Percentiles rank a stretch among this genome's conserved stretches.
Conservation (phyloP, 2,888 invertebrate species). For the Machimus atricapillus region DNA sequence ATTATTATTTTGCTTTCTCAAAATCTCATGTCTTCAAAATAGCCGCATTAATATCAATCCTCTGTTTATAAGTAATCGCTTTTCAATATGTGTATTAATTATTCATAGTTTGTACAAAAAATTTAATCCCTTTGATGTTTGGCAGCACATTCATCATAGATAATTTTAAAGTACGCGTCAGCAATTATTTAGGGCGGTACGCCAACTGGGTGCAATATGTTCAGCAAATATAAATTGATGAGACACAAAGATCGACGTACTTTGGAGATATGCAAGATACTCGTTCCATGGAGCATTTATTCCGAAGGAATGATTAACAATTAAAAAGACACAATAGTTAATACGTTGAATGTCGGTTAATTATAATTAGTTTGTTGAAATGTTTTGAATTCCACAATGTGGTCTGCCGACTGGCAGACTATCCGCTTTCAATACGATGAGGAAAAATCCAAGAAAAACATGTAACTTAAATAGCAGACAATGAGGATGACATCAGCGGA, state of each 20-base stretch:
- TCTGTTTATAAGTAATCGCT: neutral
- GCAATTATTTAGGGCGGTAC: neutral
- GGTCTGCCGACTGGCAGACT: neutral
- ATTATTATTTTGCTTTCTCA: neutral
- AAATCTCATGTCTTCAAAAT: neutral
- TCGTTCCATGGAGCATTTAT: neutral
- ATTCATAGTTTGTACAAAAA: neutral
- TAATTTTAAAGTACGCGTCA: neutral
- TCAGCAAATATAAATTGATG: neutral
- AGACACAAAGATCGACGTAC: neutral
- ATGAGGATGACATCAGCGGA: constrained; percentile 6
- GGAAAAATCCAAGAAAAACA: neutral
- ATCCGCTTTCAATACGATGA: neutral
- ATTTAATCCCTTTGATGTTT: neutral
- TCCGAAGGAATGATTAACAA: neutral
- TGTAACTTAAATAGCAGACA: neutral
- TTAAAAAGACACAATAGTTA: neutral
- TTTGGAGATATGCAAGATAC: neutral
- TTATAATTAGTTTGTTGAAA: neutral
- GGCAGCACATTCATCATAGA: neutral
- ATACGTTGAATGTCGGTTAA: neutral
- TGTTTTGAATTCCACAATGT: neutral
- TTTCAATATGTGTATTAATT: neutral
- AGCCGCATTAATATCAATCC: neutral
- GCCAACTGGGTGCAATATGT: neutral